These are phyloP conservation scores for Trichopria drosophilae DNA, from an alignment of 2,888 invertebrate species.

Conservation along the genomic window DNA sequence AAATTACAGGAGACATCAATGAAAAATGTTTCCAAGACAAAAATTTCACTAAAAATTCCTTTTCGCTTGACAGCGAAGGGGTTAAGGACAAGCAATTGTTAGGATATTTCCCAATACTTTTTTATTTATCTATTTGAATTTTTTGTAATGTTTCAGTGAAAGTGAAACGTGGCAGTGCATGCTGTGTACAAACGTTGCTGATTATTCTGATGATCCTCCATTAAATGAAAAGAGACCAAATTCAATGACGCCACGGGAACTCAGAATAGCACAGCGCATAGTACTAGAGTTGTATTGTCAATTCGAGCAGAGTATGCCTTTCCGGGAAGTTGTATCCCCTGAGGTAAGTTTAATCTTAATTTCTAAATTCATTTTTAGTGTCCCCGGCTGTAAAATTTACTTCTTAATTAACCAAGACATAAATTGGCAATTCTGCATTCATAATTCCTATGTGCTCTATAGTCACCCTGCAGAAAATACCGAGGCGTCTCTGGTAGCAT, in stretches of 20 bases:
- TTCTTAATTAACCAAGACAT: conserved; percentile 3
- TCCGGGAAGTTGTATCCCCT: conserved; percentile 80
- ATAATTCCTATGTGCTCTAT: too few species aligned
- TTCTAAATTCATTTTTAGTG: neutral
- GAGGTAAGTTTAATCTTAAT: conserved; percentile 63
- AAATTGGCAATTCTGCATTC: too few species aligned
- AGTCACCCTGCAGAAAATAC: too few species aligned
- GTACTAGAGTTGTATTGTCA: conserved; percentile 90
- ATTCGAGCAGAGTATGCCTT: conserved; percentile 84
- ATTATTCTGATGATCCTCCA: conserved; percentile 62
- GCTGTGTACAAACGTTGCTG: conserved; percentile 81
- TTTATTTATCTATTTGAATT: too few species aligned
- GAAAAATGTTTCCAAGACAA: too few species aligned
- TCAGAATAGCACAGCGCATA: conserved; percentile 78
- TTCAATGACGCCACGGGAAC: conserved; percentile 64
- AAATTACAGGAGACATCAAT: too few species aligned
- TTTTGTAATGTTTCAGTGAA: conserved; percentile 62
- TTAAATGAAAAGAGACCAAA: conserved; percentile 59
- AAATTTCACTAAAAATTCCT: too few species aligned
- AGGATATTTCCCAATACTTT: too few species aligned
- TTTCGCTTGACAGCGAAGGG: too few species aligned
- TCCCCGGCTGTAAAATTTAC: too few species aligned
- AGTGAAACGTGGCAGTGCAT: conserved; percentile 91
- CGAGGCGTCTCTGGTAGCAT: too few species aligned
- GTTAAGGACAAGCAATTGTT: too few species aligned